These are phyloP conservation scores for Caenorhabditis sulstoni DNA, from an alignment of 2,888 invertebrate species.

Conservation along the genomic window DNA sequence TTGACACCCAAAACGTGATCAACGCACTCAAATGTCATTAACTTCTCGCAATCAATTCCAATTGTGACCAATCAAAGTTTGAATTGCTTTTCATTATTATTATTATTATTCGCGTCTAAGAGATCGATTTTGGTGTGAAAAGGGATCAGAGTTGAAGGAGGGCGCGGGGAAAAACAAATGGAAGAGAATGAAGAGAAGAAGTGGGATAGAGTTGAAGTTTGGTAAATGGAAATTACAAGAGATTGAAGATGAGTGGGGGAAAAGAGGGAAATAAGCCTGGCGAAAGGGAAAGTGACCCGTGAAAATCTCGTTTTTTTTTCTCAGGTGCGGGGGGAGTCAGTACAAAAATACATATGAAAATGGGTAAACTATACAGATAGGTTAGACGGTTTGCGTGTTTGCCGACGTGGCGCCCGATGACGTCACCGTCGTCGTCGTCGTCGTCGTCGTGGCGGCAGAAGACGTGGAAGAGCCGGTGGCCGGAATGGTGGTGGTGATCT, in stretches of 20 bases:
- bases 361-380: constrained; percentile 12
- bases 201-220: neutral
- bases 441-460: neutral
- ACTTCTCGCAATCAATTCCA: neutral
- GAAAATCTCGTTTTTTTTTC: neutral
- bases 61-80: no score
- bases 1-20: constrained; percentile 24
- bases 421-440: neutral
- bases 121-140: constrained; percentile 14
- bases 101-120: constrained; percentile 7
- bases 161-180: neutral
- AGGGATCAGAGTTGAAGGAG: no score
- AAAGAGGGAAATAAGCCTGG: neutral
- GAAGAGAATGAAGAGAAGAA: neutral
- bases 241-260: neutral
- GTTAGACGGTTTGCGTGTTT: constrained; percentile 38
- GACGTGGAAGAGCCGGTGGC: constrained; percentile 12
- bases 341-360: constrained; percentile 41
- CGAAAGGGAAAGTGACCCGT: constrained; percentile 15
- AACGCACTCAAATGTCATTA: constrained; percentile 51
- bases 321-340: neutral
- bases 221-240: neutral
- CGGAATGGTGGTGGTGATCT: constrained; percentile 39
- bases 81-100: neutral
- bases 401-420: constrained; percentile 17